These are phyloP conservation scores for Furcifer pardalis DNA, from an alignment of 2,797 vertebrate species.

Conservation along the genomic window DNA sequence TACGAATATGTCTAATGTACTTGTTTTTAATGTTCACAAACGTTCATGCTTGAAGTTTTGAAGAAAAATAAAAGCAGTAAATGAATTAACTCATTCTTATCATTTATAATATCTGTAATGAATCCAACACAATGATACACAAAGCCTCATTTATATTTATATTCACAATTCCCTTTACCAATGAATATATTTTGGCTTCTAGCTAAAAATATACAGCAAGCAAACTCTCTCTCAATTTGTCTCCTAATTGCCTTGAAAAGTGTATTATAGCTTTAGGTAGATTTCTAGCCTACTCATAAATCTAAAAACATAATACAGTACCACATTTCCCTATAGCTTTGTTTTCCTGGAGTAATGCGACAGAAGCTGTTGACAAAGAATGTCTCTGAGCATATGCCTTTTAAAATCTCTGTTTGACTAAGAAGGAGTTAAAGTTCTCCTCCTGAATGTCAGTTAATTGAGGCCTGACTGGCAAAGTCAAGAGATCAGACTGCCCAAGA, in stretches of 20 bases:
- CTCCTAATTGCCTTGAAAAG: not conserved
- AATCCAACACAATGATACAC: not conserved
- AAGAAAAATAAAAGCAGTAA: accelerated
- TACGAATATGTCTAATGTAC: accelerated
- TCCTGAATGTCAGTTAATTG: too few relatives aligned
- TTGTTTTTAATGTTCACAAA: not conserved
- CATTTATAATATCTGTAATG: slow-evolving; percentile 12
- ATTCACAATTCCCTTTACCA: not conserved
- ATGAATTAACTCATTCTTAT: not conserved
- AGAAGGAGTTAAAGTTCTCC: too few relatives aligned
- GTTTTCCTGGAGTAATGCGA: not conserved
- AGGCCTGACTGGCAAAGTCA: too few relatives aligned
- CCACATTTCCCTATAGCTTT: not conserved
- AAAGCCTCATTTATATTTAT: not conserved
- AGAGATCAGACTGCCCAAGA: too few relatives aligned
- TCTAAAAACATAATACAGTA: too few relatives aligned
- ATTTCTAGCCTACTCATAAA: not conserved
- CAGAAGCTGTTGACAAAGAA: not conserved
- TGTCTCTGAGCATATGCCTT: not conserved
- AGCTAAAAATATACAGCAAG: not conserved
- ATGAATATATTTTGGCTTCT: not conserved
- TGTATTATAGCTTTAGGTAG: not conserved
- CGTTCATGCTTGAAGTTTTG: not conserved
- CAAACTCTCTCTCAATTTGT: too few relatives aligned
- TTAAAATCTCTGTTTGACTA: too few relatives aligned